Conservation (phyloP, 1,140 invertebrate species). For the Drosophila nannoptera region DNA sequence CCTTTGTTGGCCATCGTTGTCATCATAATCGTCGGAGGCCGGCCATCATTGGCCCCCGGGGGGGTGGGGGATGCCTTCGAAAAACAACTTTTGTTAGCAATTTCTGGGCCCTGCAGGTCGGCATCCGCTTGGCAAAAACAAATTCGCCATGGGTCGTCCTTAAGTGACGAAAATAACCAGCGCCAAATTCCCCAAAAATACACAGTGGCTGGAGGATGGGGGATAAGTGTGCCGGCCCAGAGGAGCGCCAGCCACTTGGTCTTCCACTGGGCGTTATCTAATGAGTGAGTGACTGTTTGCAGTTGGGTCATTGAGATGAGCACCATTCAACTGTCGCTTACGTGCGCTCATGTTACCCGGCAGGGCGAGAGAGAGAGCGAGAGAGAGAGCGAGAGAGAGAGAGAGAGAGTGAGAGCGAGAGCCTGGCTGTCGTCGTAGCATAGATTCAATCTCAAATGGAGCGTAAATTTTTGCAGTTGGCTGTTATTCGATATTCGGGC, state of each 20-base stretch:
- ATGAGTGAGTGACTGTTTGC: slow-evolving; percentile 49
- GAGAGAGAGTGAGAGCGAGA: too few species aligned
- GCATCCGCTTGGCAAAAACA: slow-evolving; percentile 36
- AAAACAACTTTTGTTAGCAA: slow-evolving; percentile 8
- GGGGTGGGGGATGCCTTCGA: background rate
- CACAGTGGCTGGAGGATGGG: slow-evolving; percentile 37
- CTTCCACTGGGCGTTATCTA: slow-evolving; percentile 43
- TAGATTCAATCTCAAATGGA: slow-evolving; percentile 63
- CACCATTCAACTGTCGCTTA: slow-evolving; percentile 60
- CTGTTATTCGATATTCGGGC: slow-evolving; percentile 25
- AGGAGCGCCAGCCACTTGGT: slow-evolving; percentile 9
- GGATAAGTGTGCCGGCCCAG: too few species aligned
- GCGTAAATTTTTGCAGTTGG: slow-evolving; percentile 61
- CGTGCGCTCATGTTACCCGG: slow-evolving; percentile 26
- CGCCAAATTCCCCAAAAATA: slow-evolving; percentile 28
- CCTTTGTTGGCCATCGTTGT: slow-evolving; percentile 9
- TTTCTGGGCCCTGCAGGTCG: slow-evolving; percentile 6
- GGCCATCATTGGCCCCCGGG: background rate
- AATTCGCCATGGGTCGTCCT: slow-evolving; percentile 21
- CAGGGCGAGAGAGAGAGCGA: background rate
- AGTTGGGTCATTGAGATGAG: slow-evolving; percentile 54
- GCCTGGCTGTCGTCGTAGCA: too few species aligned
- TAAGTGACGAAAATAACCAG: slow-evolving; percentile 41
- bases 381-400: background rate
- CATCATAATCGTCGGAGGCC: background rate